phyloP scores from a whole-genome alignment of 1,140 invertebrate species.

The Diachasmimorpha longicaudata region DNA sequence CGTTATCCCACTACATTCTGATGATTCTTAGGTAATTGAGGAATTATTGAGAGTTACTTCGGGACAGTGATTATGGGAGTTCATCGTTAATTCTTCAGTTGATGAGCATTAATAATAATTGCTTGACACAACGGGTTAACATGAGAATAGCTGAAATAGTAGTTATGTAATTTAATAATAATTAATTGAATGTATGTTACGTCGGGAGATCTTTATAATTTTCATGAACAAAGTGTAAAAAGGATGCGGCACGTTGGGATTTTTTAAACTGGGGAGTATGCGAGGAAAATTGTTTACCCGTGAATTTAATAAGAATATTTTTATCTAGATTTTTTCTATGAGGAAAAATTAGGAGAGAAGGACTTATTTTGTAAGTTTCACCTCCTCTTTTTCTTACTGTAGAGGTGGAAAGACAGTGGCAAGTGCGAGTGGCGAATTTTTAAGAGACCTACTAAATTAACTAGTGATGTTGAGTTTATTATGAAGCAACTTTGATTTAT shows the following conservation, averaged over 20 bases:
- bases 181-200: not conserved
- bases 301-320: not conserved
- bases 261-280: not conserved
- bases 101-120: too few relatives aligned
- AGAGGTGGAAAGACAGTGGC: not conserved
- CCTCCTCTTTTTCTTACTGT: not conserved
- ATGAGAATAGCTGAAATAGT: too few relatives aligned
- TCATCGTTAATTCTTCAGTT: too few relatives aligned
- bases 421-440: not conserved
- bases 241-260: not conserved
- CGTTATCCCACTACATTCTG: slow-evolving; percentile 82
- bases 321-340: not conserved
- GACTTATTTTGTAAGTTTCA: not conserved
- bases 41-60: too few relatives aligned
- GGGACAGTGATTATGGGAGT: too few relatives aligned
- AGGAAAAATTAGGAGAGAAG: not conserved
- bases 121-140: too few relatives aligned
- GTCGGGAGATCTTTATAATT: not conserved
- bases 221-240: not conserved
- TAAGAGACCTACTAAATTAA: not conserved
- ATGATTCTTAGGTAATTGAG: slow-evolving; percentile 56
- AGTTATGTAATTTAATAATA: too few relatives aligned
- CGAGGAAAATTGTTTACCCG: not conserved
- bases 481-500: not conserved
- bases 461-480: not conserved